phyloP scores from a whole-genome alignment of 2,888 invertebrate genomes.

The Dioctria rufipes region DNA sequence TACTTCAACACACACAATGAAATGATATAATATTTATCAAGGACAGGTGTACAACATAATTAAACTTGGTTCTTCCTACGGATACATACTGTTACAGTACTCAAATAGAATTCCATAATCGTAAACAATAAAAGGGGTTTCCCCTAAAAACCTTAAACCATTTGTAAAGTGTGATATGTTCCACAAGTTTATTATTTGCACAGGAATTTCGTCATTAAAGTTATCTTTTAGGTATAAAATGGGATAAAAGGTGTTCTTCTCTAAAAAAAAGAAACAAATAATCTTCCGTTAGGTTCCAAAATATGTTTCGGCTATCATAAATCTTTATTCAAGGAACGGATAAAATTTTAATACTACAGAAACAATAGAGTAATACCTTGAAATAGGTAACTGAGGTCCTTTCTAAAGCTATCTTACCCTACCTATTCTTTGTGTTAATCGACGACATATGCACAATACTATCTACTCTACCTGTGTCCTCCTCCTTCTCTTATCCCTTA shows the following conservation, averaged over 20 bases:
- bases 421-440: conserved; percentile 32
- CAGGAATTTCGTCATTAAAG: neutral
- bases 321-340: conserved; percentile 46
- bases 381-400: conserved; percentile 28
- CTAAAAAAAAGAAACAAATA: conserved; percentile 32
- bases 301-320: conserved; percentile 33
- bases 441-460: conserved; percentile 33
- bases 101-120: neutral
- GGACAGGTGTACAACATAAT: too few relatives aligned
- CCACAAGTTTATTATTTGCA: neutral
- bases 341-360: conserved; percentile 46
- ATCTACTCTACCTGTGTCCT: neutral
- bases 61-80: too few relatives aligned
- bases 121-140: neutral
- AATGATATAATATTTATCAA: too few relatives aligned
- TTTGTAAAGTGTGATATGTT: neutral
- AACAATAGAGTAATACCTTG: conserved; percentile 24
- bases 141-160: neutral
- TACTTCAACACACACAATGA: too few relatives aligned
- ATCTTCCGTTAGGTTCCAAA: conserved; percentile 12
- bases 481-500: neutral
- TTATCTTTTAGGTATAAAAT: conserved; percentile 5
- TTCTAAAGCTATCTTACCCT: conserved; percentile 25
- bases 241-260: conserved; percentile 5
- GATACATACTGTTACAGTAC: neutral